Percentiles rank a stretch among this genome's conserved stretches.
Evolutionary conservation across 2,113 vertebrate species (phyloP).

Genomic region (Onychorhynchus coronatus): DNA sequence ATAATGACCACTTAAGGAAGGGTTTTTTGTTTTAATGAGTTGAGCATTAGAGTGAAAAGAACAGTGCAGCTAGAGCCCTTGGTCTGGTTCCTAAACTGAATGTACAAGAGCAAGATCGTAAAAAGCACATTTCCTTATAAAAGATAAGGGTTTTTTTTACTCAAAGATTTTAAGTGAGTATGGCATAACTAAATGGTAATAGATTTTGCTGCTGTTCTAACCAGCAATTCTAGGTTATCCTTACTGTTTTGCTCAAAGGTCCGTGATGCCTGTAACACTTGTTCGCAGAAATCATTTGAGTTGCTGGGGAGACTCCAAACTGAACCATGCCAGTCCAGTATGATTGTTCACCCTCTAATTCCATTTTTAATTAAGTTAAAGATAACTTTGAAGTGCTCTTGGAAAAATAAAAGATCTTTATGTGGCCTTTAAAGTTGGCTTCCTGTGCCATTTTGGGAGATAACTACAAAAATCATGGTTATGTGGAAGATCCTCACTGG

Average conservation of each 20-base stretch:
- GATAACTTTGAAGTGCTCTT: slow-evolving; percentile 21
- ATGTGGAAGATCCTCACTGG: background rate
- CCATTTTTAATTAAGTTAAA: slow-evolving; percentile 5
- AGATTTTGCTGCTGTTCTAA: background rate
- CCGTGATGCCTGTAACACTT: background rate
- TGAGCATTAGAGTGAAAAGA: background rate
- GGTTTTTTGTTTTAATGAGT: background rate
- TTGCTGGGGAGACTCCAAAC: background rate
- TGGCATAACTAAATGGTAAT: background rate
- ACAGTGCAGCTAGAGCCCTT: background rate
- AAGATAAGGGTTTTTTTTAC: background rate
- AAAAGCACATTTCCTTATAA: background rate
- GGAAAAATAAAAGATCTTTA: slow-evolving; percentile 1
- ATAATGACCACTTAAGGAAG: background rate
- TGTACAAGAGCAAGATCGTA: background rate
- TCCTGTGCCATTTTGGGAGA: background rate
- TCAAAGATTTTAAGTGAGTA: background rate
- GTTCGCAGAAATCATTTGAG: background rate
- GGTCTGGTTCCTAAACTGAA: background rate
- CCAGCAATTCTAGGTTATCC: background rate
- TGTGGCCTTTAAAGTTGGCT: background rate
- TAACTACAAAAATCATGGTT: background rate
- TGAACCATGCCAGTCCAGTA: background rate
- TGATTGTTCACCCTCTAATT: background rate
- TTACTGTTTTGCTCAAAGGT: background rate